A percentile compares a stretch with the other conserved stretches of the same genome.
These are phyloP conservation scores for Pachyrhynchus sulphureomaculatus DNA, from an alignment of 1,140 invertebrate species.

Conservation along the genomic window DNA sequence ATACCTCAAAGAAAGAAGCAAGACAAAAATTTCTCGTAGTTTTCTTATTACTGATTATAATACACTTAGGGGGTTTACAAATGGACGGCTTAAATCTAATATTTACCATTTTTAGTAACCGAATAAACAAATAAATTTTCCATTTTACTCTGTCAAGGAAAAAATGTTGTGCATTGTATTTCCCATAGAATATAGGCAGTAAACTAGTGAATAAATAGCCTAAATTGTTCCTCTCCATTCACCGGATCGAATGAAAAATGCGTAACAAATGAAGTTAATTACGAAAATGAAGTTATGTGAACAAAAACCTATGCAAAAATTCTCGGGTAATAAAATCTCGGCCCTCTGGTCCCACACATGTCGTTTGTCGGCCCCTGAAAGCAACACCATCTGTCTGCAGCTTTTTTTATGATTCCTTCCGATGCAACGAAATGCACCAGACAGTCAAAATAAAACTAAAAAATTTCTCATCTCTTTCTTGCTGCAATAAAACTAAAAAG, in stretches of 20 bases:
- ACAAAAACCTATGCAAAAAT: not conserved
- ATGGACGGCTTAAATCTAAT: no score
- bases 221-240: not conserved
- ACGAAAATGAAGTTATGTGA: not conserved
- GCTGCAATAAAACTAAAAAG: not conserved
- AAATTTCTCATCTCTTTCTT: not conserved
- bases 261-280: not conserved
- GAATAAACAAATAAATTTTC: no score
- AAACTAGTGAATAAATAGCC: no score
- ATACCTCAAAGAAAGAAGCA: no score
- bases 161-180: no score
- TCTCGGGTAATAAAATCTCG: slow-evolving; percentile 21
- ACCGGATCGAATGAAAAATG: not conserved
- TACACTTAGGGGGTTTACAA: no score
- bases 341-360: slow-evolving; percentile 21
- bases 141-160: no score
- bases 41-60: no score
- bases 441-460: slow-evolving; percentile 12
- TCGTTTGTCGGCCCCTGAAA: slow-evolving; percentile 11
- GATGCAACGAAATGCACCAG: slow-evolving; percentile 17
- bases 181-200: no score
- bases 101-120: no score
- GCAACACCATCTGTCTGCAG: slow-evolving; percentile 19
- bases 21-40: no score
- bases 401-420: slow-evolving; percentile 14